Percentiles rank a stretch among this genome's conserved stretches.
phyloP scores from a whole-genome alignment of 2,113 vertebrate genomes.

The Pampusana beccarii region DNA sequence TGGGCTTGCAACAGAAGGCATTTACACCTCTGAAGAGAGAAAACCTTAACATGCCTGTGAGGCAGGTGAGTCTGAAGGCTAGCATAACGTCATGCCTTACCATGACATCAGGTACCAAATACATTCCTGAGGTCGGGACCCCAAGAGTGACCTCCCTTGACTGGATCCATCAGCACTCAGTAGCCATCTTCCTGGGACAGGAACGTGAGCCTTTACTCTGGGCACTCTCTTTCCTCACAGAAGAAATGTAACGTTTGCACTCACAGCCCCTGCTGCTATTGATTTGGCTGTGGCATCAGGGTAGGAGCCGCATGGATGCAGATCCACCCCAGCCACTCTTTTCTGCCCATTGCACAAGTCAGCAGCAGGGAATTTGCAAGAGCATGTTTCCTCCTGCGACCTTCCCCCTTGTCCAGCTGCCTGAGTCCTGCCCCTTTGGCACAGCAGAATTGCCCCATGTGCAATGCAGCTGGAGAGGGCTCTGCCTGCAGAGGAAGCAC shows the following conservation, averaged over 20 bases:
- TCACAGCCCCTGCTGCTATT: rapidly evolving
- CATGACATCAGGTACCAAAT: background rate
- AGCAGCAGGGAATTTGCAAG: background rate
- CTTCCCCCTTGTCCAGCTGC: background rate
- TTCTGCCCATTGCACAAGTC: background rate
- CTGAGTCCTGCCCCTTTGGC: background rate
- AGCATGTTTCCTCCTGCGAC: background rate
- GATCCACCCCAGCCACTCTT: background rate
- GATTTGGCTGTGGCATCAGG: background rate
- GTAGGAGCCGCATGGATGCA: rapidly evolving
- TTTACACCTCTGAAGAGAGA: constrained; percentile 17
- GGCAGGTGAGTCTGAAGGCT: background rate
- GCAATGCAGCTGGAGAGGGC: background rate
- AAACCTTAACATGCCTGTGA: background rate
- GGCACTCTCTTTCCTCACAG: background rate
- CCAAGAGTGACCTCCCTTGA: background rate
- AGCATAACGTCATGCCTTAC: background rate
- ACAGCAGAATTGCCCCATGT: background rate
- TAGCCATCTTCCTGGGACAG: rapidly evolving
- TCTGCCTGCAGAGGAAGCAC: background rate
- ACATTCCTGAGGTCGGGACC: background rate
- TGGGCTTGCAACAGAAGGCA: constrained; percentile 9
- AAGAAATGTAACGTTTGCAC: rapidly evolving
- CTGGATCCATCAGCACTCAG: rapidly evolving
- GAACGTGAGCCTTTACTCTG: background rate